These are phyloP conservation scores for Mycalesis mineus DNA, from an alignment of 2,888 invertebrate species.

Conservation along the genomic window DNA sequence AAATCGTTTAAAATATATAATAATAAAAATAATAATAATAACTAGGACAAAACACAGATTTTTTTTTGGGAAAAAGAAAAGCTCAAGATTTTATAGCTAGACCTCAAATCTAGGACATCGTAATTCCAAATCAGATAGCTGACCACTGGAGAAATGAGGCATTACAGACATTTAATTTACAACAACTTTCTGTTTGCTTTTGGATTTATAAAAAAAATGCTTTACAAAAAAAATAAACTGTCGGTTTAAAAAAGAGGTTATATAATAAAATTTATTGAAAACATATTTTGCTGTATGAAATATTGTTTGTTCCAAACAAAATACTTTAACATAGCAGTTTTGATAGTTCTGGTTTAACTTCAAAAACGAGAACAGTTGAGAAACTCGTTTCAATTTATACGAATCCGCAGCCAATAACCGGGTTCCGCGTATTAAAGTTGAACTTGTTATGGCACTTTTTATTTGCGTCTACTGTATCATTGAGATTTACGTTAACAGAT, in stretches of 20 bases:
- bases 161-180: no score
- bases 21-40: no score
- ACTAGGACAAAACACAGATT: no score
- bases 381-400: slow-evolving; percentile 15
- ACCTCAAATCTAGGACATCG: no score
- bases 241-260: neutral
- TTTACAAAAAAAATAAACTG: neutral
- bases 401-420: slow-evolving; percentile 9
- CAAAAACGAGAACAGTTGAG: neutral
- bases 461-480: neutral
- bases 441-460: neutral
- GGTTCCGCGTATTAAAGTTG: neutral
- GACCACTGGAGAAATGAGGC: no score
- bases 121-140: no score
- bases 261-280: neutral
- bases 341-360: slow-evolving; percentile 4
- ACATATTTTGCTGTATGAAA: neutral
- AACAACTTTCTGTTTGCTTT: no score
- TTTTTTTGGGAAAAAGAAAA: no score
- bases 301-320: slow-evolving; percentile 1
- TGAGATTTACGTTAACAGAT: no score
- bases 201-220: no score
- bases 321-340: slow-evolving; percentile 4
- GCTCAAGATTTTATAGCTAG: no score
- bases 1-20: no score